A percentile compares a stretch with the other conserved stretches of the same genome.
These are phyloP conservation scores for Troglohyphantes excavatus DNA, from an alignment of 2,888 invertebrate species.

Conservation along the genomic window DNA sequence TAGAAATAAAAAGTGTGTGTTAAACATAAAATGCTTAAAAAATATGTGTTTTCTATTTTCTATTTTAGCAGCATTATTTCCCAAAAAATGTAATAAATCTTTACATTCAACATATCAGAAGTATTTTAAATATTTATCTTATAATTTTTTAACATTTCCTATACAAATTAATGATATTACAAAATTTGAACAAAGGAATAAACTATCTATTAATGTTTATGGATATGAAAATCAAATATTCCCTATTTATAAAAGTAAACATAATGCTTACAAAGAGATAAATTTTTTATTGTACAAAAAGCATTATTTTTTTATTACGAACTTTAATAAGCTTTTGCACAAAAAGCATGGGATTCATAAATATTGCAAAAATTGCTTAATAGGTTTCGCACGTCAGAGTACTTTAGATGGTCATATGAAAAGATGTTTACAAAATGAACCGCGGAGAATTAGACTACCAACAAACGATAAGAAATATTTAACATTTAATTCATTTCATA, in stretches of 20 bases:
- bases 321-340: background rate
- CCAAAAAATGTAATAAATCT: background rate
- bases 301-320: background rate
- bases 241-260: constrained; percentile 8
- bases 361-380: background rate
- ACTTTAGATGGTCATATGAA: background rate
- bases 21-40: background rate
- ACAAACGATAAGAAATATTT: constrained; percentile 2
- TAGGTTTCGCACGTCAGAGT: background rate
- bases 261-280: background rate
- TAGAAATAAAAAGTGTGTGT: background rate
- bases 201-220: background rate
- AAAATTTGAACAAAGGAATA: constrained; percentile 9
- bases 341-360: background rate
- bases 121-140: constrained; percentile 2
- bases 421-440: constrained; percentile 2
- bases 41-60: background rate
- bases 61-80: background rate
- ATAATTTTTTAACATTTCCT: background rate
- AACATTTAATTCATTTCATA: constrained; percentile 23
- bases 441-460: constrained; percentile 6
- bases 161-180: background rate
- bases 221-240: constrained; percentile 1
- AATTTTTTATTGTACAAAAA: background rate
- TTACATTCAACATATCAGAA: background rate